Evolutionary conservation across 2,113 vertebrate genomes (phyloP).

Genomic region (Ardeotis arabs): DNA sequence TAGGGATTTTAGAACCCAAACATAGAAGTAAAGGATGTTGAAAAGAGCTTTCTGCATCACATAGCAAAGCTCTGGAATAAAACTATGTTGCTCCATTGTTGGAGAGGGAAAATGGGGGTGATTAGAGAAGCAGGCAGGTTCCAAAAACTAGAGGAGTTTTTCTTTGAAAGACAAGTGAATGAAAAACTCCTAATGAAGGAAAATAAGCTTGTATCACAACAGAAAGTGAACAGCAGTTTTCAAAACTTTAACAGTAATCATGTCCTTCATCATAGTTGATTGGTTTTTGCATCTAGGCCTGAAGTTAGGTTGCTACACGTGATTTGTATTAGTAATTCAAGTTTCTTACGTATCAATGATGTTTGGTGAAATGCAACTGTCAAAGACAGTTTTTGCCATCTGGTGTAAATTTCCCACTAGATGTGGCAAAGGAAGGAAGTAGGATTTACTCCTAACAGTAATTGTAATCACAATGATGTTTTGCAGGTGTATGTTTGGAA

Average conservation of each 20-base stretch:
- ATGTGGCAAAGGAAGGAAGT: background rate
- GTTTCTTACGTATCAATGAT: background rate
- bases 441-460: background rate
- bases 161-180: background rate
- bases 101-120: background rate
- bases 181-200: background rate
- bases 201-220: background rate
- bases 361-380: background rate
- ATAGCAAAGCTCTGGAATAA: background rate
- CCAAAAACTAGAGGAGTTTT: background rate
- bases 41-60: background rate
- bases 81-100: background rate
- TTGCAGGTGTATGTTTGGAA: conserved; percentile 87
- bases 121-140: background rate
- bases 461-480: background rate
- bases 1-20: background rate
- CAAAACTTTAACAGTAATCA: background rate
- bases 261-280: background rate
- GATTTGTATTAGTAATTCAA: background rate
- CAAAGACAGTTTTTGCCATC: background rate
- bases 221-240: background rate
- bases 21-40: background rate
- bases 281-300: background rate
- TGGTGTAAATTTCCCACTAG: background rate
- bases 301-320: background rate